phyloP scores from a whole-genome alignment of 2,113 vertebrate genomes.

The Anoura caudifer region DNA sequence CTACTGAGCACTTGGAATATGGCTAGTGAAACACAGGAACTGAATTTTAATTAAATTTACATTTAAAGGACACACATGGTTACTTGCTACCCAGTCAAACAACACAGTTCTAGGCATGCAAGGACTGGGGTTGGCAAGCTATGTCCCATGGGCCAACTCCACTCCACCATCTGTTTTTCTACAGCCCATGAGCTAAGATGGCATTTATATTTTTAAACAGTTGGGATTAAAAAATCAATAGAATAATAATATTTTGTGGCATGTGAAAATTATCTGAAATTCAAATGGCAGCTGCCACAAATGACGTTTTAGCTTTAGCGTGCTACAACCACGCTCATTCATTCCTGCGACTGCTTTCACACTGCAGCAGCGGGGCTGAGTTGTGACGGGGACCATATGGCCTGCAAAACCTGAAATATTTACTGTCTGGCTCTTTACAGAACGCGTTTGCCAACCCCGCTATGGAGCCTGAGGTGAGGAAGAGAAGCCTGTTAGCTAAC shows the following conservation, averaged over 20 bases:
- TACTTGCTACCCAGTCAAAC: neutral
- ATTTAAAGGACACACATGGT: neutral
- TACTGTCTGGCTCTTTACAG: neutral
- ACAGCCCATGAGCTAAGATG: neutral
- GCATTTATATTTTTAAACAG: neutral
- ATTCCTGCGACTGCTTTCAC: neutral
- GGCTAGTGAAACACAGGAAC: neutral
- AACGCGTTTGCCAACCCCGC: neutral
- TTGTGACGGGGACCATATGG: neutral
- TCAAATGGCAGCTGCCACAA: neutral
- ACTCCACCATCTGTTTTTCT: neutral
- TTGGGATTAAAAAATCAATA: neutral
- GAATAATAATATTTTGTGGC: neutral
- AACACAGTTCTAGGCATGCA: neutral
- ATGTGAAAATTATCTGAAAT: slow-evolving; percentile 13
- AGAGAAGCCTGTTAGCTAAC: neutral
- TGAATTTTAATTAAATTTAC: neutral
- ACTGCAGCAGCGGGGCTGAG: neutral
- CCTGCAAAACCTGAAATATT: neutral
- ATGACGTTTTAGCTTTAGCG: neutral
- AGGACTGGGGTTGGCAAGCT: neutral
- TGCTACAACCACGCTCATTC: neutral
- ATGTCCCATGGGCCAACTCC: neutral
- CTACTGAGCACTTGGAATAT: neutral
- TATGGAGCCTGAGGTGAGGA: neutral